These are phyloP conservation scores for Glyptemys insculpta DNA, from an alignment of 2,797 vertebrate species.

Conservation along the genomic window DNA sequence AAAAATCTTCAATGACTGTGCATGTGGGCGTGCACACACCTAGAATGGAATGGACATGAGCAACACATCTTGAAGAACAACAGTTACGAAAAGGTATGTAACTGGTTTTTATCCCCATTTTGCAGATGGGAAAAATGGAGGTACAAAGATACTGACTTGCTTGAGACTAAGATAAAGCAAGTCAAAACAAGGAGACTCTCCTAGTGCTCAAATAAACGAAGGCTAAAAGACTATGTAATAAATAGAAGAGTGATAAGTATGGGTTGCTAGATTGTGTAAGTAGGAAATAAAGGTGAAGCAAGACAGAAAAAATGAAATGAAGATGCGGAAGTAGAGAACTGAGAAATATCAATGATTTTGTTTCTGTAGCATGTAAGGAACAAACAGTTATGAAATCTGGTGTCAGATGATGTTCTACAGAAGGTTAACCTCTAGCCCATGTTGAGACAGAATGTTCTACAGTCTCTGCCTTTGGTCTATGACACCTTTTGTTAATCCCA, in stretches of 20 bases:
- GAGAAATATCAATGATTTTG: not conserved
- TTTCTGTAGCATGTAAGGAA: not conserved
- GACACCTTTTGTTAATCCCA: slow-evolving; percentile 9
- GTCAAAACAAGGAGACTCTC: not conserved
- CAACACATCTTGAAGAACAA: no score
- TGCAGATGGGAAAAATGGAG: not conserved
- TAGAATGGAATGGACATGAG: no score
- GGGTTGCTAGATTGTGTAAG: not conserved
- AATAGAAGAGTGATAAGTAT: not conserved
- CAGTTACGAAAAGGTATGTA: no score
- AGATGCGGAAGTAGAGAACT: not conserved
- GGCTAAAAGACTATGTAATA: not conserved
- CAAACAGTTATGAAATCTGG: not conserved
- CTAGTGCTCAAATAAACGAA: not conserved
- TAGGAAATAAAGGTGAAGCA: not conserved
- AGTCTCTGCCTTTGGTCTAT: slow-evolving; percentile 11
- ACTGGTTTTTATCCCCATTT: fast-evolving
- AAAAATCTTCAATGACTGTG: no score
- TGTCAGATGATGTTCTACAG: not conserved
- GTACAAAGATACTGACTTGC: not conserved
- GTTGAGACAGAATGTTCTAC: slow-evolving; percentile 4
- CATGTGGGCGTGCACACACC: no score
- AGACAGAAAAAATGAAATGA: not conserved
- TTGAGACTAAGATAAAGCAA: not conserved
- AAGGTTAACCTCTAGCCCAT: not conserved